These are phyloP conservation scores for Drosophila nebulosa DNA, from an alignment of 1,140 invertebrate species.

Conservation along the genomic window DNA sequence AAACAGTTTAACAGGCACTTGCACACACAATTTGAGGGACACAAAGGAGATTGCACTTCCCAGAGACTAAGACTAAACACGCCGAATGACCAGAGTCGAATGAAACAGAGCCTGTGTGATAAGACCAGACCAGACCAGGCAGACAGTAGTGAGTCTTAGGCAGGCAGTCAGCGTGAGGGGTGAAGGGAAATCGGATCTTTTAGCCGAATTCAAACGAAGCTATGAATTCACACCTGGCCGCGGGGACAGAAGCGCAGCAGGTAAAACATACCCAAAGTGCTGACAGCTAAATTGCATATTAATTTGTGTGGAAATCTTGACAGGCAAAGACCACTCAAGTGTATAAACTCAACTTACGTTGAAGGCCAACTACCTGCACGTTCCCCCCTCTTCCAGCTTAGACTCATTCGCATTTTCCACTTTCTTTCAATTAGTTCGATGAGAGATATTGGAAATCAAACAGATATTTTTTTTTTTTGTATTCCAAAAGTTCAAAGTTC, in stretches of 20 bases:
- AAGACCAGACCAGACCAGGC: neutral
- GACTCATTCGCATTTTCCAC: too few species aligned
- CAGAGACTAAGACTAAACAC: neutral
- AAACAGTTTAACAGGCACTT: constrained; percentile 25
- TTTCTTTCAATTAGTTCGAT: neutral
- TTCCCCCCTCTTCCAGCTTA: too few species aligned
- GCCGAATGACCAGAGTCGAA: constrained; percentile 38
- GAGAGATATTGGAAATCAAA: constrained; percentile 29
- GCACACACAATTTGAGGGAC: neutral
- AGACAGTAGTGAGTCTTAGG: neutral
- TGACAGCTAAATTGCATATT: constrained; percentile 73
- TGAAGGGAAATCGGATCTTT: constrained; percentile 1
- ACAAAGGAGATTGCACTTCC: neutral
- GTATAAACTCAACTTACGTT: neutral
- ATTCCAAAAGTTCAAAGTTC: constrained; percentile 47
- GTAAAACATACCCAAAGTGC: constrained; percentile 45
- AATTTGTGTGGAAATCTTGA: constrained; percentile 51
- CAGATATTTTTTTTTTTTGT: constrained; percentile 18
- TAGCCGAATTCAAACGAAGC: constrained; percentile 21
- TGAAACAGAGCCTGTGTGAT: constrained; percentile 21
- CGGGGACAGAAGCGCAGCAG: constrained; percentile 33
- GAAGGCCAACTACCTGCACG: constrained; percentile 8
- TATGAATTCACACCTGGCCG: constrained; percentile 19
- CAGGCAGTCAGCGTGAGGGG: neutral
- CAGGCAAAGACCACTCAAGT: constrained; percentile 24